Base-by-base conservation (phyloP, 2,113 vertebrate species). In the Mobula hypostoma region DNA sequence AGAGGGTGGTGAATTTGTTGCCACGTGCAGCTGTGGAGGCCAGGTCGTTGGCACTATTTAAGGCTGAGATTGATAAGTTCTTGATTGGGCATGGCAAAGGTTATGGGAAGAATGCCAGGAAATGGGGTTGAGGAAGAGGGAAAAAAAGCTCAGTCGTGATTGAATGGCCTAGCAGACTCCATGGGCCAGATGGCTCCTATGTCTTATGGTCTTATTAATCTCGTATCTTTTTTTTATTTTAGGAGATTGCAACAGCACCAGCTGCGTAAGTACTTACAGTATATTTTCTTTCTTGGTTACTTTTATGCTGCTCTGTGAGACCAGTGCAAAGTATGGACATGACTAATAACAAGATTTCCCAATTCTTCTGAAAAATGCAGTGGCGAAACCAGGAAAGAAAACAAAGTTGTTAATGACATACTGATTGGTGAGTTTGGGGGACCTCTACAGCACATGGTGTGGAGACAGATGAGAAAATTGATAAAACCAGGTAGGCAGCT, bases 401-500 rank as follows among this genome's bases (percentile, higher is more conserved):
- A n/a, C 1, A 11, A 63, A 88, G 27, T 17, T n/a, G 11, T 58
- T 15, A 5, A 15, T 5, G 61, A 63, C 58, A 63, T 61, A 27
- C 12, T 88, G 83, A 63, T 15, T 14, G 83, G 56, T 88, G 83
- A 88, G 61, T 88, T 88, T 15, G 58, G 83, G 7, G 83, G 83
- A 11, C 83, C 83, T 29, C 11, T 88, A n/a, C 83, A 88, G 12
- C 58, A 88, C 14, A 17, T 15, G 4, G 58, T 88, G 12, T 88
- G 83, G 83, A 88, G 5, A 27, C 83, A 61, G 58, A 88, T 88
- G 83, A 88, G 83, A 63, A 88, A 88, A n/a, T 88, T 56, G 0
- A 63, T 88, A 4, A 88, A 63, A 63, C 83, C 83, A 88, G 83
- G 83, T 88, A 88, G 27, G 29, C 58, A 83, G 36, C 80, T 8